Evolutionary conservation across 2,888 invertebrate species (phyloP).

Genomic region (Tineola bisselliella): DNA sequence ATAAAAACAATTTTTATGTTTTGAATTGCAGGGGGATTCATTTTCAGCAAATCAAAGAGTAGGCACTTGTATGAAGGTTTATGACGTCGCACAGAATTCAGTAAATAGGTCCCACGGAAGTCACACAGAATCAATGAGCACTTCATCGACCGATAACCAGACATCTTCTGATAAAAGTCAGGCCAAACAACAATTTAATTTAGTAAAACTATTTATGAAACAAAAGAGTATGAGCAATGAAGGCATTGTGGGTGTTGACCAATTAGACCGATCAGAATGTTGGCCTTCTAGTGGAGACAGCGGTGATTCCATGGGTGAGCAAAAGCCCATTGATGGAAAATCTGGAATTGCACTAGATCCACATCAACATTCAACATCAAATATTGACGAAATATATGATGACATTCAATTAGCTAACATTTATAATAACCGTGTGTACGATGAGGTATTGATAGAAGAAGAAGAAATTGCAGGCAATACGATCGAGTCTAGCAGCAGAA

Average conservation of each 20-base stretch:
- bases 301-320: constrained; percentile 66
- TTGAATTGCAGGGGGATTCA: constrained; percentile 52
- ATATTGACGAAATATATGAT: constrained; percentile 43
- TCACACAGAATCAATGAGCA: constrained; percentile 63
- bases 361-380: constrained; percentile 63
- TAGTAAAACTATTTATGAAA: constrained; percentile 89
- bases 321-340: constrained; percentile 37
- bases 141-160: constrained; percentile 61
- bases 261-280: constrained; percentile 76
- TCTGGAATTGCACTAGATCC: constrained; percentile 24
- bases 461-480: constrained; percentile 52
- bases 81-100: constrained; percentile 53
- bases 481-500: constrained; percentile 31
- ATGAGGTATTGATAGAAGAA: constrained; percentile 57
- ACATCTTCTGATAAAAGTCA: constrained; percentile 59
- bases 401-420: constrained; percentile 43
- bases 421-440: constrained; percentile 51
- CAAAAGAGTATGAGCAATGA: constrained; percentile 87
- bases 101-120: constrained; percentile 42
- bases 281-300: constrained; percentile 78
- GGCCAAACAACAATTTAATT: constrained; percentile 79
- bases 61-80: constrained; percentile 59
- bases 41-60: constrained; percentile 57
- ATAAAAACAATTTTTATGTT: not conserved
- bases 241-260: constrained; percentile 78